phyloP scores from a whole-genome alignment of 2,888 invertebrate genomes.

The Troides aeacus region DNA sequence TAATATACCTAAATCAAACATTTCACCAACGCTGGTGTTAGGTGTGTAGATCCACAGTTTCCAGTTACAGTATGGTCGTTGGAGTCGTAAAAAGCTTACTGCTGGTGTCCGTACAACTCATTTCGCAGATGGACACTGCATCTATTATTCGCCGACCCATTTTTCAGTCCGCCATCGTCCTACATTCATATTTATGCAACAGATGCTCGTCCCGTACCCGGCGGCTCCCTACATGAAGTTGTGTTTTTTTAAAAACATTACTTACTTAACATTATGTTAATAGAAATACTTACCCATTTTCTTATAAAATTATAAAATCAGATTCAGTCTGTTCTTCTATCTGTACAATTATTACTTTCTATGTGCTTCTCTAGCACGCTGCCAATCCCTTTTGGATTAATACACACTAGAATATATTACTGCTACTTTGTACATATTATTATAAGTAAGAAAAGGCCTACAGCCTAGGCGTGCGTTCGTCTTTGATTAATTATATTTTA shows the following conservation, averaged over 20 bases:
- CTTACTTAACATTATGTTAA: constrained; percentile 14
- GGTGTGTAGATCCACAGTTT: not conserved
- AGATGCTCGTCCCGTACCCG: constrained; percentile 27
- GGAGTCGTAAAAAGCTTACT: not conserved
- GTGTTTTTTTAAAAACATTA: constrained; percentile 21
- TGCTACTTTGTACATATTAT: too few relatives aligned
- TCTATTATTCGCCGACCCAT: constrained; percentile 40
- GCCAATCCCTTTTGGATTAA: too few relatives aligned
- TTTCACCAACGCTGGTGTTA: too few relatives aligned
- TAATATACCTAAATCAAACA: too few relatives aligned
- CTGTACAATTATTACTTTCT: too few relatives aligned
- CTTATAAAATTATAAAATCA: too few relatives aligned
- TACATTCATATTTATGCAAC: constrained; percentile 34
- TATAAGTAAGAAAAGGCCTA: not conserved
- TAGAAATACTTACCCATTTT: not conserved
- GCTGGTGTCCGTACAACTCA: not conserved
- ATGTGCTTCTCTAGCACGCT: too few relatives aligned
- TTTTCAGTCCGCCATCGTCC: constrained; percentile 31
- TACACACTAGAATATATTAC: too few relatives aligned
- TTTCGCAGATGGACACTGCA: constrained; percentile 14
- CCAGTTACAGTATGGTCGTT: too few relatives aligned
- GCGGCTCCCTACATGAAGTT: constrained; percentile 9
- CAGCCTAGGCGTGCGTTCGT: not conserved
- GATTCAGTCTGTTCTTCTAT: too few relatives aligned
- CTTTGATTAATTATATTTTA: constrained; percentile 5